Percentiles rank a stretch among this genome's conserved stretches.
Evolutionary conservation across 1,140 invertebrate genomes (phyloP).

Genomic region (Calephelis nemesis): DNA sequence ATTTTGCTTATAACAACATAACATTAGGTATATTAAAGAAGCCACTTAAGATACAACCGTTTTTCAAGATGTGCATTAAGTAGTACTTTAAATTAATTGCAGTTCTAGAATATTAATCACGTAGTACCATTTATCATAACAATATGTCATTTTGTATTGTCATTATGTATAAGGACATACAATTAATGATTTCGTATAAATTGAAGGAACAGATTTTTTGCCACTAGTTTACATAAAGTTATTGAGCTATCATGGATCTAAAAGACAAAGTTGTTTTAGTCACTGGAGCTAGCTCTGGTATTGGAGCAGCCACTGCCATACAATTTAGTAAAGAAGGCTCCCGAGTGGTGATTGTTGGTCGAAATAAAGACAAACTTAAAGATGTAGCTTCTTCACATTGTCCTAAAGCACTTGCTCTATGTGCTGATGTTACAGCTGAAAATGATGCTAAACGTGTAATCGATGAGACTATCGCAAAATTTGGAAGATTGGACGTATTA

Average conservation of each 20-base stretch:
- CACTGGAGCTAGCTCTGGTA: slow-evolving; percentile 34
- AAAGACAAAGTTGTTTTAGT: slow-evolving; percentile 42
- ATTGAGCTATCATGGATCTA: not conserved
- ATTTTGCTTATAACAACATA: too few relatives aligned
- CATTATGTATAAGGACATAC: not conserved
- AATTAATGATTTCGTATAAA: not conserved
- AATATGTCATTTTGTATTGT: not conserved
- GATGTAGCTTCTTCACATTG: slow-evolving; percentile 25
- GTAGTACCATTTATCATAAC: not conserved
- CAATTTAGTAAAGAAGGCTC: slow-evolving; percentile 42
- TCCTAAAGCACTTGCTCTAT: slow-evolving; percentile 24
- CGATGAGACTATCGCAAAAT: slow-evolving; percentile 29
- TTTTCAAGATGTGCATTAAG: not conserved
- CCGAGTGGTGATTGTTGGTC: slow-evolving; percentile 38
- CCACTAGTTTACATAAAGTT: not conserved
- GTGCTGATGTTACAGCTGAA: slow-evolving; percentile 35
- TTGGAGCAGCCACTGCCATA: slow-evolving; percentile 33
- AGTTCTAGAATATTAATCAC: not conserved
- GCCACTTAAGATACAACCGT: not conserved
- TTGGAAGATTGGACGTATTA: slow-evolving; percentile 39
- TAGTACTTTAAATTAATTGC: not conserved
- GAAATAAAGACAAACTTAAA: slow-evolving; percentile 30
- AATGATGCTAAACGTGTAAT: slow-evolving; percentile 32
- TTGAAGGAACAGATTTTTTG: not conserved
- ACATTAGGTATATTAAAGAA: too few relatives aligned